Base-by-base conservation (phyloP, 2,797 vertebrate genomes). In the Botia almorhae region DNA sequence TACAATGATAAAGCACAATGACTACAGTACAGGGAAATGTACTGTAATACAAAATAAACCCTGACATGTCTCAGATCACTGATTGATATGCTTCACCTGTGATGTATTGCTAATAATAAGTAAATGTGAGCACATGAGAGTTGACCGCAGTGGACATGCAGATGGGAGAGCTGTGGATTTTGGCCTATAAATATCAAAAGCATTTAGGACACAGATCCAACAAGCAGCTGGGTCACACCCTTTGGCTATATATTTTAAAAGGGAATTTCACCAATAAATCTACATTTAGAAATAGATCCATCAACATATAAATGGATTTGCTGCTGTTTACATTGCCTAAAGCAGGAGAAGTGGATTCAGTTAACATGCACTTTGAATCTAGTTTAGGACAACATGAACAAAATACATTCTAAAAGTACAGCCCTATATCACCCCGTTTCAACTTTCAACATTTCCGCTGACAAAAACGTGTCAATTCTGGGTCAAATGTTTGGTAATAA, bases 41-140 rank as follows among this genome's bases (percentile, higher is more conserved):
- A 46, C 2, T 29, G 29, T 29, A 29, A 29, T 29, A 29, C 29
- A 29, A 29, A 36, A 14, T 86, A 81, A 73, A 82, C 64, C 26
- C 19, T 74, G 55, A 16, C 50, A 19, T 77, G 36, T 50, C 82
- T 51, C 23, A 16, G 39, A 36, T 7, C n/a, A 55, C 68, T 79
- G 80, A 87, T 70, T 76, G 85, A 90, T 87, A 69, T 55, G 79
- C 74, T 85, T 90, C 88, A 90, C 87, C 87, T 91, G 88, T 79
- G 51, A 78, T 65, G 55, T 79, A 87, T 89, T 85, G 90, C 89
- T 79, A 88, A 88, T 84, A 89, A 89, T 80, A 61, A 58, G 33
- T 39, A 78, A 77, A 84, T 74, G 33, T 73, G 74, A 84, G 69
- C 55, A 78, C 61, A 50, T 68, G 50, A 16, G 1, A 50, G 74